Conservation (phyloP, 2,888 invertebrate genomes). For the Pachliopta kotzebuea region DNA sequence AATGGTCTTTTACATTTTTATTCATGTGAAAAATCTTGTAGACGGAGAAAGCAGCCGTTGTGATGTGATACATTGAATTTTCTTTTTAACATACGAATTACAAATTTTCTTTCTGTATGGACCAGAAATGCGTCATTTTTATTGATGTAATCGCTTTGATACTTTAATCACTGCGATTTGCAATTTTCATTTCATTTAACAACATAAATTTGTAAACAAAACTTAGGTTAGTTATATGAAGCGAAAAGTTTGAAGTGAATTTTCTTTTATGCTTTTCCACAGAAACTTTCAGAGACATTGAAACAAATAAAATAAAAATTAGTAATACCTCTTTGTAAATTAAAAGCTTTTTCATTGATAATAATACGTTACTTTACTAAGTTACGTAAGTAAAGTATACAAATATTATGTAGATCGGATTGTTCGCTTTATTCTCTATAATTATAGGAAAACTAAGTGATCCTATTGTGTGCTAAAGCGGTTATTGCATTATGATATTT, state of each 20-base stretch:
- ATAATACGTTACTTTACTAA: too few species aligned
- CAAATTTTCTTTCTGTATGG: neutral
- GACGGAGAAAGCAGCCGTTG: neutral
- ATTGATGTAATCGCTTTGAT: constrained; percentile 5
- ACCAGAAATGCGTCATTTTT: neutral
- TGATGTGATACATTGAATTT: constrained; percentile 1
- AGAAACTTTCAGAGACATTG: too few species aligned
- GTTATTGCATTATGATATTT: too few species aligned
- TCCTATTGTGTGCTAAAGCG: too few species aligned
- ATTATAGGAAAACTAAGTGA: too few species aligned
- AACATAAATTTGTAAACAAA: neutral
- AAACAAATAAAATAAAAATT: neutral
- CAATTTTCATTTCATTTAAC: constrained; percentile 11
- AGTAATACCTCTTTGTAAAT: neutral
- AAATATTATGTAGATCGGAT: too few species aligned
- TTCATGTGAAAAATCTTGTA: neutral
- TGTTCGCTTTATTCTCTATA: too few species aligned
- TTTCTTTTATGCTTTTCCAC: neutral
- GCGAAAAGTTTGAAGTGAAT: neutral
- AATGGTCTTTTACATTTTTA: neutral
- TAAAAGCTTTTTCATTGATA: neutral
- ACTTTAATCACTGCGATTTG: neutral
- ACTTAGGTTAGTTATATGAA: neutral
- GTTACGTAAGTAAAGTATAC: too few species aligned
- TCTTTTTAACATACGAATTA: neutral